These are phyloP conservation scores for Tetragonula clypearis DNA, from an alignment of 1,140 invertebrate species.

Conservation along the genomic window DNA sequence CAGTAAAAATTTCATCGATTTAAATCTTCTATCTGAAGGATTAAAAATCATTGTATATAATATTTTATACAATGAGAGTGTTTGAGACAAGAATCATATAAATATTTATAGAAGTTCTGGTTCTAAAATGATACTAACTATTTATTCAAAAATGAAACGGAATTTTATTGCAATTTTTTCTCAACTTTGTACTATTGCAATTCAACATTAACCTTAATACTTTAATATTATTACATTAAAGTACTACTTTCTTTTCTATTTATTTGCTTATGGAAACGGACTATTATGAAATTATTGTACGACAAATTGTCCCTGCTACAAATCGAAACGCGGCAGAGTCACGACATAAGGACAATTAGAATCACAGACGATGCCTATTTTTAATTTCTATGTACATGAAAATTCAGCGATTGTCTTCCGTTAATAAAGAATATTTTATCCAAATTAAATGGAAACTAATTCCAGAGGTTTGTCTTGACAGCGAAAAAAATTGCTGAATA, in stretches of 20 bases:
- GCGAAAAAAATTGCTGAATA: conserved; percentile 8
- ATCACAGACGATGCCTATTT: no score
- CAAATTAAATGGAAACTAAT: not conserved
- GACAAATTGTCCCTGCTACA: not conserved
- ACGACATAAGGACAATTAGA: not conserved
- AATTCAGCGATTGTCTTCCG: not conserved
- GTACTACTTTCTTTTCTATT: not conserved
- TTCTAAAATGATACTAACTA: not conserved
- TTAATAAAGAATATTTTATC: not conserved
- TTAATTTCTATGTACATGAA: no score
- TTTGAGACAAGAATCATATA: not conserved
- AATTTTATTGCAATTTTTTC: not conserved
- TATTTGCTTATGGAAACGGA: not conserved
- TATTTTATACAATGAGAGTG: not conserved
- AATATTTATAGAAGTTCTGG: not conserved
- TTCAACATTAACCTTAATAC: not conserved
- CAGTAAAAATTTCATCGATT: not conserved
- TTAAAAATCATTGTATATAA: no score
- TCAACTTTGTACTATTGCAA: not conserved
- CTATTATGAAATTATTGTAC: not conserved
- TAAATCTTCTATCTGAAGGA: no score
- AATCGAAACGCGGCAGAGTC: not conserved
- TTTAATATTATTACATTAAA: not conserved
- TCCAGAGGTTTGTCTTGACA: not conserved
- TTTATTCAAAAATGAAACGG: not conserved